Evolutionary conservation across 1,140 invertebrate genomes (phyloP).

Genomic region (Halesus radiatus): DNA sequence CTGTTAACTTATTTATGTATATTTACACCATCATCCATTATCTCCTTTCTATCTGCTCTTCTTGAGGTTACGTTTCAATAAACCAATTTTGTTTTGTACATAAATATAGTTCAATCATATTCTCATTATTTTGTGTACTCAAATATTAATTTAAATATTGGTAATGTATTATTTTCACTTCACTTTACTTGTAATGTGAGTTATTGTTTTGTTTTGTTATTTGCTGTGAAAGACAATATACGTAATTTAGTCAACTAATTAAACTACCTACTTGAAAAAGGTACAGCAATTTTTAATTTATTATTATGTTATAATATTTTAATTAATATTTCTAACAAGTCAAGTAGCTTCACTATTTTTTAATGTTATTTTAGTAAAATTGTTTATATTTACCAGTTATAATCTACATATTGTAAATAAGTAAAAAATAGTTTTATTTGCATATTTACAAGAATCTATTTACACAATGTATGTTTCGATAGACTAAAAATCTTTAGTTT

Average conservation of each 20-base stretch:
- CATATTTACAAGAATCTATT: conserved; percentile 27
- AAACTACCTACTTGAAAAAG: background rate
- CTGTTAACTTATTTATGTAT: background rate
- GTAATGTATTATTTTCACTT: too few relatives aligned
- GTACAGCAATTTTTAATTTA: conserved; percentile 18
- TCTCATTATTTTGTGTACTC: too few relatives aligned
- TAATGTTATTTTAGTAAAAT: conserved; percentile 16
- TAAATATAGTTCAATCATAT: too few relatives aligned
- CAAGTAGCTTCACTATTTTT: background rate
- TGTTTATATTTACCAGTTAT: conserved; percentile 21
- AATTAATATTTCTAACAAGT: conserved; percentile 8
- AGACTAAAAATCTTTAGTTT: background rate
- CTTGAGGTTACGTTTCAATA: background rate
- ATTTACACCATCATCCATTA: background rate
- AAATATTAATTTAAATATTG: too few relatives aligned
- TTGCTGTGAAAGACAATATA: conserved; percentile 33
- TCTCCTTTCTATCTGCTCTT: background rate
- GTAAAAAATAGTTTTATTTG: conserved; percentile 14
- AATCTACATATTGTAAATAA: conserved; percentile 28
- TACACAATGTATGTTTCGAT: conserved; percentile 13
- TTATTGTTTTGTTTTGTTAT: background rate
- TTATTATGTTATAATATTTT: conserved; percentile 3
- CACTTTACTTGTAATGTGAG: too few relatives aligned
- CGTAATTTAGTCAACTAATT: background rate
- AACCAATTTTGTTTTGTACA: background rate